Evolutionary conservation across 2,888 invertebrate species (phyloP), one percentile per base, ranked within the genome.

Genomic region (Heliconius erato): DNA sequence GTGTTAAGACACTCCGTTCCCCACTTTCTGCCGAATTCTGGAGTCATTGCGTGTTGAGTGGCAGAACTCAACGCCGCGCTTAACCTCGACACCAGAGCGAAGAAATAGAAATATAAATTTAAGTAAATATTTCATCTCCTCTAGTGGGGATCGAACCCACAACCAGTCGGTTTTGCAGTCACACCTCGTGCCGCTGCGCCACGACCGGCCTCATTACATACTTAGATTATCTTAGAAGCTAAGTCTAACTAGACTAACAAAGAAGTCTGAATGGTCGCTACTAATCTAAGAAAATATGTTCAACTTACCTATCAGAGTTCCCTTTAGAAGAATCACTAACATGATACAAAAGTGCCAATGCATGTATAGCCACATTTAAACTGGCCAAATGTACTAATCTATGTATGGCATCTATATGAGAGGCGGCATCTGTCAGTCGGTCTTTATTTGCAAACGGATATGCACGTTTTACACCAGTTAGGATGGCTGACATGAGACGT

Each of bases 381-480:
- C 96, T 96, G 0, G 98, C 97, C 65, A 98, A 91, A 87, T 98
- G 98, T 7, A 98, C 98, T 23, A 98, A 96, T 87, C 97, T 97
- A 91, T 98, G 98, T 80, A 98, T 94, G 0, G 97, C 97, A 88
- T 98, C 97, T 28, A 98, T 93, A 88, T 98, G 98, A 40, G 96
- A 95, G 0, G 95, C 89, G 0, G 98, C 91, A 59, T 96, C 95
- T 6, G 94, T 90, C 6, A 95, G 82, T 0, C 96, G 93, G 78
- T 97, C 96, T 76, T 96, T 91, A 92, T 98, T 97, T 0, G 98
- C 98, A 94, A 97, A 98, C 0, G 98, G 98, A 94, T 97, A 98
- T 0, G 98, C 98, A 78, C 98, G 96, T 89, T 98, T 98, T 2
- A 98, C 98, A 0, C 98, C 98, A 5, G 97, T 97, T 80, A 98